Base-by-base conservation (phyloP, 2,888 invertebrate species). In the Fissipunctia ypsillon region DNA sequence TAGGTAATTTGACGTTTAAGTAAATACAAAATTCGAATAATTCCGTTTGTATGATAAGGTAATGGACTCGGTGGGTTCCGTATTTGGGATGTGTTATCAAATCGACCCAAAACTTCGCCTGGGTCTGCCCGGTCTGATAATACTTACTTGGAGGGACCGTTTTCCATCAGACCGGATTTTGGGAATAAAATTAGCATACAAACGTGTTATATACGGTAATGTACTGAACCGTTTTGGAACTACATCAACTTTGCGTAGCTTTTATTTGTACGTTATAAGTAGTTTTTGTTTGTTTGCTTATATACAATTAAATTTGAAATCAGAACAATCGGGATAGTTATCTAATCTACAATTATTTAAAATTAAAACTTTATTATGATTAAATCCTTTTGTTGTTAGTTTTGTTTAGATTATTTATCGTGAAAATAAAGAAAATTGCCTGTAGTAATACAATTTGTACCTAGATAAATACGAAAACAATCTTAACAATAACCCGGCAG, bases 171-270 rank as follows among this genome's bases (percentile, higher is more conserved):
- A 86, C 83, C 89, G 93, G 94, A 94, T 94, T 95, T 93, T 77
- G 91, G 90, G 92, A 91, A 93, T 94, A 91, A 93, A 93, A 95
- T 95, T 95, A 93, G 90, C 95, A 95, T 95, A 94, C 91, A 94
- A 95, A 94, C 94, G 92, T 93, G 92, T 93, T 94, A 92, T 93
- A 89, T 92, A 89, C 90, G 90, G 91, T 92, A 92, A 93, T 93
- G 91, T 88, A 88, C 87, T 82, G 89, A 89, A 91, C 91, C 92
- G 89, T 89, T 92, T 88, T 85, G 87, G 88, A 92, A 92, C 91
- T 93, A 91, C 86, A 89, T 90, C 85, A 82, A 84, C 80, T 81
- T 82, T 69, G 69, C 52, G 69, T 63, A 71, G 78, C 69, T 80
- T 84, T 83, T 72, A 80, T 66, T 69, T 59, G 73, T 81, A 64